Conservation (phyloP, 2,113 vertebrate species). For the Cinclus cinclus region DNA sequence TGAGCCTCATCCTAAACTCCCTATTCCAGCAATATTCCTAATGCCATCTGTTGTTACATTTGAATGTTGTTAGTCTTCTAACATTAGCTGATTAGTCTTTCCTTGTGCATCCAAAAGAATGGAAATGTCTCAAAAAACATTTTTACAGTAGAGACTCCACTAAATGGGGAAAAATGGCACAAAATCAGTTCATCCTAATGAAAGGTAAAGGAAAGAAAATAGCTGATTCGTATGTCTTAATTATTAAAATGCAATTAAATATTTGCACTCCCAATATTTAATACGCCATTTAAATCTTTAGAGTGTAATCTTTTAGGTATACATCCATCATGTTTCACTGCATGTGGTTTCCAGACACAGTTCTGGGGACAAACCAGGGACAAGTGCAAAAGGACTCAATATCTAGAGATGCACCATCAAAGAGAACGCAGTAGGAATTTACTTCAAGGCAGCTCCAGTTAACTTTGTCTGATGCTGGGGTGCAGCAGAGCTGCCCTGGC, state of each 20-base stretch:
- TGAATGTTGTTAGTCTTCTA: not conserved
- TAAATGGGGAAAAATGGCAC: not conserved
- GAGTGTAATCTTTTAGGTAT: not conserved
- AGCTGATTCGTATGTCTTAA: not conserved
- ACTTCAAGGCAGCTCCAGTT: not conserved
- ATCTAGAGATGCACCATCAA: not conserved
- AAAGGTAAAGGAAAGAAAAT: not conserved
- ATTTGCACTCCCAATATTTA: not conserved
- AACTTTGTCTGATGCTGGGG: not conserved
- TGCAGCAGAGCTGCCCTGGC: not conserved
- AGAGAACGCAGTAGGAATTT: not conserved
- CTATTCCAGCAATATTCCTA: not conserved
- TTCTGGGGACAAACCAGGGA: not conserved
- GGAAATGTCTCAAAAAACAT: conserved; percentile 26
- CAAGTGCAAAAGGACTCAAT: not conserved
- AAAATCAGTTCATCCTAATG: not conserved
- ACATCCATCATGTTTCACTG: not conserved
- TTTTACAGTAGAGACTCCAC: not conserved
- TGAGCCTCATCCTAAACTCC: not conserved
- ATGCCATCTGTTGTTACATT: conserved; percentile 42
- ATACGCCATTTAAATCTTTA: not conserved
- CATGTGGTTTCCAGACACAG: not conserved
- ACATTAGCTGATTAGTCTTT: conserved; percentile 34
- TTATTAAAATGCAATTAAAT: not conserved
- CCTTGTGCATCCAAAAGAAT: conserved; percentile 17